phyloP scores from a whole-genome alignment of 2,113 vertebrate species.

The Psettodes erumei region DNA sequence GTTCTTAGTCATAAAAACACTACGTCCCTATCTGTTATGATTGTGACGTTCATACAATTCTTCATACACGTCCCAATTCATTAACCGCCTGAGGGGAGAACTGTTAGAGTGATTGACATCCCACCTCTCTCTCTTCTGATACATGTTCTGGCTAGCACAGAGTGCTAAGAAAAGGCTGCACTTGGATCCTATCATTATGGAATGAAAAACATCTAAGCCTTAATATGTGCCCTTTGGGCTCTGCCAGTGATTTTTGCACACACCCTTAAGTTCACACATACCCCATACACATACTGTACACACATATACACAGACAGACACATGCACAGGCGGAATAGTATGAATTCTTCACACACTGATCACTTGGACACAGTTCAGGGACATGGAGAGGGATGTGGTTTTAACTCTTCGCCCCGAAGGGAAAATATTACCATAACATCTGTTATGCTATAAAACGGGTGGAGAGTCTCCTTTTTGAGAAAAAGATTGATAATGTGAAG shows the following conservation, averaged over 20 bases:
- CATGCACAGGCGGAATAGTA: slow-evolving; percentile 27
- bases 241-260: slow-evolving; percentile 54
- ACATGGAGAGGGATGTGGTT: slow-evolving; percentile 52
- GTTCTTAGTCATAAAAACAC: slow-evolving; percentile 37
- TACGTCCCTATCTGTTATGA: slow-evolving; percentile 28
- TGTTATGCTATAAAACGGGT: slow-evolving; percentile 40
- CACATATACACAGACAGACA: slow-evolving; percentile 15
- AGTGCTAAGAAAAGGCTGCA: slow-evolving; percentile 40
- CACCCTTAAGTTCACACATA: slow-evolving; percentile 34
- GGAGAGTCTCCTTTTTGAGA: slow-evolving; percentile 11
- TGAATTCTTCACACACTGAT: slow-evolving; percentile 42
- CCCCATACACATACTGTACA: not conserved
- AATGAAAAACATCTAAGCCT: slow-evolving; percentile 76
- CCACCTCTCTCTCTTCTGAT: slow-evolving; percentile 15
- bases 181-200: slow-evolving; percentile 78
- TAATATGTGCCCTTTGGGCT: slow-evolving; percentile 74
- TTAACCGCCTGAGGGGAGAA: slow-evolving; percentile 31
- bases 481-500: not conserved
- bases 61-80: slow-evolving; percentile 42
- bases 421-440: slow-evolving; percentile 56
- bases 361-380: slow-evolving; percentile 48
- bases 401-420: slow-evolving; percentile 35
- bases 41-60: slow-evolving; percentile 31
- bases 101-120: slow-evolving; percentile 57
- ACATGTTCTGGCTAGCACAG: slow-evolving; percentile 73